A percentile compares a stretch with the other conserved stretches of the same genome.
phyloP scores from a whole-genome alignment of 2,113 vertebrate species.

The Prinia subflava region DNA sequence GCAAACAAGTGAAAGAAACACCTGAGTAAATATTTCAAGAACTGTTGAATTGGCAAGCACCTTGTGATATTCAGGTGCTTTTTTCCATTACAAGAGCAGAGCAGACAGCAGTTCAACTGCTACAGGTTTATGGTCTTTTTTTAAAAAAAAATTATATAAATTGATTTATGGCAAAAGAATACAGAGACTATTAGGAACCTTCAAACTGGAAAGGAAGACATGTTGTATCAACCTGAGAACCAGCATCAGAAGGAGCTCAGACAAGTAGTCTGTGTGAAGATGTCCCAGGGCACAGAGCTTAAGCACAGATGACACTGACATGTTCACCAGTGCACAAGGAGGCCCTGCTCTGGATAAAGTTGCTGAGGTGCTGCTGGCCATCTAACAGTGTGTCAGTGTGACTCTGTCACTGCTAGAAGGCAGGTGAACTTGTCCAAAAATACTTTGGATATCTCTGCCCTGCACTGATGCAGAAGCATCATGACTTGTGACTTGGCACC shows the following conservation, averaged over 20 bases:
- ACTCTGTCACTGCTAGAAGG: neutral
- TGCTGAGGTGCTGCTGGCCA: neutral
- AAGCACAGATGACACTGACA: neutral
- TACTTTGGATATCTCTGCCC: neutral
- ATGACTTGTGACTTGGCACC: rapidly evolving
- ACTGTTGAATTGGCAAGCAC: neutral
- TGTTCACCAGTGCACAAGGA: rapidly evolving
- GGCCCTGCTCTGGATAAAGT: neutral
- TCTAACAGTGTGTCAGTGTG: rapidly evolving
- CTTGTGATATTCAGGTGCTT: neutral
- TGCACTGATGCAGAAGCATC: neutral
- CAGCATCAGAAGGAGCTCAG: neutral
- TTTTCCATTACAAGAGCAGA: neutral
- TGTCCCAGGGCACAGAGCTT: neutral
- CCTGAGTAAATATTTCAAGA: neutral
- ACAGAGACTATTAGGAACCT: neutral
- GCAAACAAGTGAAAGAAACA: neutral
- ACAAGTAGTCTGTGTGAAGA: neutral
- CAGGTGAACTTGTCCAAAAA: neutral
- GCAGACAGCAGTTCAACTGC: neutral
- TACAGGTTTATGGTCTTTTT: neutral
- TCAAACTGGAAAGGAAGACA: neutral
- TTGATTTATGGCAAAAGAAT: neutral
- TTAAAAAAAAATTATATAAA: neutral
- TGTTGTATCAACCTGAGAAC: neutral